Evolutionary conservation across 2,797 vertebrate genomes (phyloP).

Genomic region (Microhierax caerulescens): DNA sequence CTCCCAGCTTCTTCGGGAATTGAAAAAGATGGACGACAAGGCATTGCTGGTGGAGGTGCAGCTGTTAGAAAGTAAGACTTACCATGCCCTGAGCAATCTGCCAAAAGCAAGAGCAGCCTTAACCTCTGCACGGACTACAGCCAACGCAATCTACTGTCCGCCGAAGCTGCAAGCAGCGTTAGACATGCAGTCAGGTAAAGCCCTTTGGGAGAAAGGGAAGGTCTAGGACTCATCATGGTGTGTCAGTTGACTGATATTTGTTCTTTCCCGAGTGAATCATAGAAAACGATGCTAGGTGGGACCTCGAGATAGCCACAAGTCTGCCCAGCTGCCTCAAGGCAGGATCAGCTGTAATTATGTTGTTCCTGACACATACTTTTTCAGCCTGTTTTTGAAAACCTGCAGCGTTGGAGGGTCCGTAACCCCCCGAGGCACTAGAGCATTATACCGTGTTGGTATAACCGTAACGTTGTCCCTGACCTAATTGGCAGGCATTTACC

Average conservation of each 20-base stretch:
- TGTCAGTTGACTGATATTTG: fast-evolving
- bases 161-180: conserved; percentile 96
- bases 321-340: background rate
- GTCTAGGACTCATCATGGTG: fast-evolving
- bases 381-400: background rate
- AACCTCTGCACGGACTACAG: conserved; percentile 95
- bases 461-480: background rate
- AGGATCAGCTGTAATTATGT: background rate
- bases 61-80: conserved; percentile 97
- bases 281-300: background rate
- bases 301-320: background rate
- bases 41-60: conserved; percentile 97
- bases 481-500: background rate
- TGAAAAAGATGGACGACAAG: conserved; percentile 99
- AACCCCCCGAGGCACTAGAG: background rate
- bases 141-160: conserved; percentile 98
- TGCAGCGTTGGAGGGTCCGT: background rate
- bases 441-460: background rate
- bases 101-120: conserved; percentile 96
- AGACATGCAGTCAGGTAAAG: conserved; percentile 97
- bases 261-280: background rate
- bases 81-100: conserved; percentile 95
- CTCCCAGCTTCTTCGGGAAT: conserved; percentile 91
- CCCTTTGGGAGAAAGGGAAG: background rate
- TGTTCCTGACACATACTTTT: background rate